Conservation (phyloP, 1,140 invertebrate genomes). For the Pararge aegeria region DNA sequence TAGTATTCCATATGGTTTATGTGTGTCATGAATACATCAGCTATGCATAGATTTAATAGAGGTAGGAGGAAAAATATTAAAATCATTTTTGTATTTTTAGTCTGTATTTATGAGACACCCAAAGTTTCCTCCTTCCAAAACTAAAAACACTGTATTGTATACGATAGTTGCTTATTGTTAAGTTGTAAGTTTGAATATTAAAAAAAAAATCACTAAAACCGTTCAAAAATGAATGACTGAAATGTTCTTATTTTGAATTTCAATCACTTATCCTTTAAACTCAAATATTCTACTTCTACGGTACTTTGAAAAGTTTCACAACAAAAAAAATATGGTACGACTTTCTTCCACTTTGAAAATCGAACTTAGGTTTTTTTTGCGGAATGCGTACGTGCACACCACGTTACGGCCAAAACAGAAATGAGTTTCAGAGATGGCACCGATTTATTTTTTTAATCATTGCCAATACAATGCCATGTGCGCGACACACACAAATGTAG, state of each 20-base stretch:
- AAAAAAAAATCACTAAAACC: too few species aligned
- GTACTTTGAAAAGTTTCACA: too few species aligned
- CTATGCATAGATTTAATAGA: conserved; percentile 19
- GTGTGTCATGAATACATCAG: conserved; percentile 44
- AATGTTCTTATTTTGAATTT: too few species aligned
- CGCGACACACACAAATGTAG: conserved; percentile 51
- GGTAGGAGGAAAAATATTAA: conserved; percentile 2
- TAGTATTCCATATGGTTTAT: conserved; percentile 68
- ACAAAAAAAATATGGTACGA: too few species aligned
- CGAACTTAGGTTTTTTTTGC: conserved; percentile 1
- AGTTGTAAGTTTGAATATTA: too few species aligned
- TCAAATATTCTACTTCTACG: too few species aligned
- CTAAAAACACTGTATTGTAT: neutral
- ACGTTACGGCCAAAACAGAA: conserved; percentile 44
- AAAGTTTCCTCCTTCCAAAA: neutral
- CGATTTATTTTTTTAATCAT: conserved; percentile 59
- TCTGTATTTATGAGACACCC: neutral
- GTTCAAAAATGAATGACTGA: too few species aligned
- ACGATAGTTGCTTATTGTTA: neutral
- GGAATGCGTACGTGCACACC: conserved; percentile 37
- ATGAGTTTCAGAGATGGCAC: conserved; percentile 40
- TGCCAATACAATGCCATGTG: conserved; percentile 52
- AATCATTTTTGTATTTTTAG: conserved; percentile 15
- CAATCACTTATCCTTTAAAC: too few species aligned
- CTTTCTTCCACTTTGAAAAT: conserved; percentile 1